Evolutionary conservation across 2,888 invertebrate genomes (phyloP).

Genomic region (Linnaemya tessellans): DNA sequence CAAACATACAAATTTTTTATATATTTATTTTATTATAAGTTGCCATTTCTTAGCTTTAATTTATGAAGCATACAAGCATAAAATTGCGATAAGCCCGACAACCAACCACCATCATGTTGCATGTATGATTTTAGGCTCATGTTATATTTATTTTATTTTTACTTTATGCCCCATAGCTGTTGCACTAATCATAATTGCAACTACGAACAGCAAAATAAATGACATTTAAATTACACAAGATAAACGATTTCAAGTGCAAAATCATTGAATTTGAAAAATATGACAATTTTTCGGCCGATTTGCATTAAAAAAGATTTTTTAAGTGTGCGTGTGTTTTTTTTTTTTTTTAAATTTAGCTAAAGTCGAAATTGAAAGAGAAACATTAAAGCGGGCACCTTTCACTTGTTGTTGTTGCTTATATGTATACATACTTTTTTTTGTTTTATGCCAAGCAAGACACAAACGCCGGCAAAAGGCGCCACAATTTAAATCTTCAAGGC

Average conservation of each 20-base stretch:
- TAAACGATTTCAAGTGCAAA: slow-evolving; percentile 71
- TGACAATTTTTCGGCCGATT: slow-evolving; percentile 63
- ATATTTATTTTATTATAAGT: slow-evolving; percentile 11
- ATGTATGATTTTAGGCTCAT: slow-evolving; percentile 19
- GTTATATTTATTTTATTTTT: slow-evolving; percentile 23
- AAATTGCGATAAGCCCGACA: slow-evolving; percentile 49
- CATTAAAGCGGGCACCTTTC: slow-evolving; percentile 65
- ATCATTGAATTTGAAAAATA: slow-evolving; percentile 66
- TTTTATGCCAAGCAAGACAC: slow-evolving; percentile 1
- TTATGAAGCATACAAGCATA: slow-evolving; percentile 44
- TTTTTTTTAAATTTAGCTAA: neutral
- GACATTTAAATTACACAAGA: slow-evolving; percentile 64
- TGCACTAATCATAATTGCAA: slow-evolving; percentile 52
- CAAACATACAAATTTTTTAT: neutral
- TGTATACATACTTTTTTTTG: neutral
- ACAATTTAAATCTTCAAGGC: slow-evolving; percentile 65
- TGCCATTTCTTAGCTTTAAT: slow-evolving; percentile 28
- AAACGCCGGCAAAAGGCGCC: slow-evolving; percentile 66
- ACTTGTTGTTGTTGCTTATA: slow-evolving; percentile 43
- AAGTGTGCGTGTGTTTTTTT: slow-evolving; percentile 16
- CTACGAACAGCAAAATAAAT: slow-evolving; percentile 50
- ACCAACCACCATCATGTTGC: neutral
- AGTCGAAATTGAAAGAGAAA: slow-evolving; percentile 24
- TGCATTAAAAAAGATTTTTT: slow-evolving; percentile 59
- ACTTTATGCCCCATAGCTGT: slow-evolving; percentile 41